phyloP scores from a whole-genome alignment of 2,113 vertebrate genomes.

The Ahaetulla prasina region DNA sequence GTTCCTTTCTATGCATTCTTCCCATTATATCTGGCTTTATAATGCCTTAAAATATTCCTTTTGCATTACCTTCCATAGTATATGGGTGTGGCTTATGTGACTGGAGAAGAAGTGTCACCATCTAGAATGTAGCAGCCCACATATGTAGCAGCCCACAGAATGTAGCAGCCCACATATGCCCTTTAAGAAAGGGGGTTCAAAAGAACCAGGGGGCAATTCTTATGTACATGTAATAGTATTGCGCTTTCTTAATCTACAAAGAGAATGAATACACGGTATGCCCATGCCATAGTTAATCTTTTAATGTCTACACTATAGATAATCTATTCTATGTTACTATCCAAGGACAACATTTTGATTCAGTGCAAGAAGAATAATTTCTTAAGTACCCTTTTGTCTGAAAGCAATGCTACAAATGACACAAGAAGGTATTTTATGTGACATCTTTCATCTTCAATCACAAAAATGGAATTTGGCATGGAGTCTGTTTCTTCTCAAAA shows the following conservation, averaged over 20 bases:
- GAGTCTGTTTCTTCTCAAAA: neutral
- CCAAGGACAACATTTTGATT: neutral
- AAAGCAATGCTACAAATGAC: neutral
- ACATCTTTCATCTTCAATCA: neutral
- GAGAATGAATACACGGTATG: neutral
- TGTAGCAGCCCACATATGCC: neutral
- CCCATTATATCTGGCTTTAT: neutral
- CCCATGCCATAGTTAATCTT: neutral
- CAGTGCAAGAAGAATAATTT: neutral
- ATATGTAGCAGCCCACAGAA: too few relatives aligned
- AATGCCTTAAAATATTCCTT: neutral
- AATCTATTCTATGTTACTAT: neutral
- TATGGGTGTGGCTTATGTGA: too few relatives aligned
- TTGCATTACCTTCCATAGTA: neutral
- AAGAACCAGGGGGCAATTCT: neutral
- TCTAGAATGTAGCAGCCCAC: neutral
- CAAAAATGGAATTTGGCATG: constrained; percentile 3
- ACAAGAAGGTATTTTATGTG: neutral
- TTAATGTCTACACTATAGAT: neutral
- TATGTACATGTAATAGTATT: neutral
- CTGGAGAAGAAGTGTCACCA: neutral
- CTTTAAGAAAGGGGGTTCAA: neutral
- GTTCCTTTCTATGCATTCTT: neutral
- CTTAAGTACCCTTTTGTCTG: neutral
- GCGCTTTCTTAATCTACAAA: neutral